phyloP scores from a whole-genome alignment of 2,888 invertebrate genomes.

The Corbicula japonica region DNA sequence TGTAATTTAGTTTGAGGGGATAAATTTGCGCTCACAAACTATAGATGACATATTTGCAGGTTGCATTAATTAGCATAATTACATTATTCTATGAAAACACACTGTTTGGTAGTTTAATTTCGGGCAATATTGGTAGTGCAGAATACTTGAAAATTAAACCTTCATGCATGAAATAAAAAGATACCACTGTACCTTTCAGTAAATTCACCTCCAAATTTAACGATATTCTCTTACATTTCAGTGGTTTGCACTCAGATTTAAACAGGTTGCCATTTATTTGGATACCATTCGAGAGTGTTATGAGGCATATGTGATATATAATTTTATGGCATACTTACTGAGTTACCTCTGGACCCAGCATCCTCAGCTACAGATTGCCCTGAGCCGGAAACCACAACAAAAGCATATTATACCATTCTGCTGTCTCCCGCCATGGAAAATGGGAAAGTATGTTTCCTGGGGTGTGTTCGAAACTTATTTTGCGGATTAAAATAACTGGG shows the following conservation, averaged over 20 bases:
- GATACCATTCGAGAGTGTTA: constrained; percentile 98
- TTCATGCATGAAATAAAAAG: too few relatives aligned
- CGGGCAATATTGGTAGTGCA: not conserved
- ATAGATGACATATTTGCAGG: too few relatives aligned
- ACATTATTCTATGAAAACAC: too few relatives aligned
- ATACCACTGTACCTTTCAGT: too few relatives aligned
- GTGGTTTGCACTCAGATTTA: constrained; percentile 96
- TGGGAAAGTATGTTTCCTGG: constrained; percentile 93
- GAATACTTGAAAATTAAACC: not conserved
- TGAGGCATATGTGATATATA: constrained; percentile 99
- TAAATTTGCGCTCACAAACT: too few relatives aligned
- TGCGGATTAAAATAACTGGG: too few relatives aligned
- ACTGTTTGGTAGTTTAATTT: not conserved
- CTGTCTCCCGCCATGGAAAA: constrained; percentile 95
- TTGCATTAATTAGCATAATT: too few relatives aligned
- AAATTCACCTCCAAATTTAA: too few relatives aligned
- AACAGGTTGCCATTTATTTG: constrained; percentile 95
- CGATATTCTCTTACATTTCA: constrained; percentile 86
- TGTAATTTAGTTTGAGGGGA: too few relatives aligned
- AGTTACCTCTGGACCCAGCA: constrained; percentile 94
- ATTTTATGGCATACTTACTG: constrained; percentile 97
- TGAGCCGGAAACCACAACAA: constrained; percentile 91
- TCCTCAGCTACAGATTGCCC: constrained; percentile 92
- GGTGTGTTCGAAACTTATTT: too few relatives aligned
- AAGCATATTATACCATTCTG: constrained; percentile 96